Percentiles rank a stretch among this genome's conserved stretches.
Conservation (phyloP, 2,888 invertebrate genomes). For the Drosophila colorata region DNA sequence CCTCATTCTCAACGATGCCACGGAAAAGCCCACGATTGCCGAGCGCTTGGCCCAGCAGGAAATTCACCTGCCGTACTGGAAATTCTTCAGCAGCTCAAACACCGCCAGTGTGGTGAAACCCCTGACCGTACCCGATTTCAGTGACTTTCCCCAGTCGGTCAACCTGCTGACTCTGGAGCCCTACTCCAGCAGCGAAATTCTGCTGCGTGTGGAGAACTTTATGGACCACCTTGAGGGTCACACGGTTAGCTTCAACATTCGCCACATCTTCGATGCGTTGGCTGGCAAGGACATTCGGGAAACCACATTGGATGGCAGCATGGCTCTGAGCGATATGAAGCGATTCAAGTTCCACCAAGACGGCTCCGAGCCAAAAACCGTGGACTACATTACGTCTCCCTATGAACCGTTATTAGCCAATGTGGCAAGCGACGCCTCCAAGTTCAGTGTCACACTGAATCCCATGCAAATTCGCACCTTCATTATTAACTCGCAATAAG, state of each 20-base stretch:
- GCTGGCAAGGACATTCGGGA: slow-evolving; percentile 87
- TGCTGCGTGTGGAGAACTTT: slow-evolving; percentile 92
- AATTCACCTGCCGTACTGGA: slow-evolving; percentile 87
- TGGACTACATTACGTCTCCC: slow-evolving; percentile 67
- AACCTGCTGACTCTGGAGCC: slow-evolving; percentile 93
- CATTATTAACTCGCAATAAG: slow-evolving; percentile 55
- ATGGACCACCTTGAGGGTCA: slow-evolving; percentile 87
- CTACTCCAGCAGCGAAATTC: slow-evolving; percentile 87
- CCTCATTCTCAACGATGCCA: slow-evolving; percentile 81
- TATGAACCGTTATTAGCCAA: slow-evolving; percentile 64
- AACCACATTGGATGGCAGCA: slow-evolving; percentile 90
- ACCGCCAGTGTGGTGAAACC: slow-evolving; percentile 83
- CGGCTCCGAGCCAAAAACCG: slow-evolving; percentile 38
- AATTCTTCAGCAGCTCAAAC: slow-evolving; percentile 86
- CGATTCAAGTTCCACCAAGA: slow-evolving; percentile 81
- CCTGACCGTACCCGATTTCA: slow-evolving; percentile 78
- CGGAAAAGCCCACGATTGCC: slow-evolving; percentile 60
- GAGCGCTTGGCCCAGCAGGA: slow-evolving; percentile 86
- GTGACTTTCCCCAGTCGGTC: slow-evolving; percentile 88
- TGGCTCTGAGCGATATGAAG: slow-evolving; percentile 86
- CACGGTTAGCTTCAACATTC: slow-evolving; percentile 76
- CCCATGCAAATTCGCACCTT: slow-evolving; percentile 85
- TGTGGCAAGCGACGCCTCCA: slow-evolving; percentile 54
- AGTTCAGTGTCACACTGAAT: slow-evolving; percentile 76
- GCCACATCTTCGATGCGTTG: slow-evolving; percentile 87